Percentiles rank a stretch among this genome's conserved stretches.
Conservation (phyloP, 2,797 vertebrate genomes). For the Danionella dracula region DNA sequence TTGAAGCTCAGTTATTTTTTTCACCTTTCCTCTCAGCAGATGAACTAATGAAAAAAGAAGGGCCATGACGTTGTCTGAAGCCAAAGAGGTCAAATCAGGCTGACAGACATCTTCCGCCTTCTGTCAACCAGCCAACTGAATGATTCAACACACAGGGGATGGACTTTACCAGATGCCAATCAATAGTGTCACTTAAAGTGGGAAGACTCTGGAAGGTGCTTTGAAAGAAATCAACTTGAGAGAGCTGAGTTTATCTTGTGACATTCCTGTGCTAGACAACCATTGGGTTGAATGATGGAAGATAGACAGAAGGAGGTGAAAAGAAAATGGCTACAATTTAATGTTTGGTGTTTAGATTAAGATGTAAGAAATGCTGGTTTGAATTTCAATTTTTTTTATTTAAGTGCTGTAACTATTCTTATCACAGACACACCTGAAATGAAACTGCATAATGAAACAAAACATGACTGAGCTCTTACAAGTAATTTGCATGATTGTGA, state of each 20-base stretch:
- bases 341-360: no score
- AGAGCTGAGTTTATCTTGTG: constrained; percentile 24
- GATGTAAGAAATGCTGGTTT: no score
- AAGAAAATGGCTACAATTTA: no score
- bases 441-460: no score
- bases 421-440: no score
- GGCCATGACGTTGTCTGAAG: constrained; percentile 9
- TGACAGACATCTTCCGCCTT: constrained; percentile 11
- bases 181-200: constrained; percentile 46
- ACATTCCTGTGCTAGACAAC: constrained; percentile 22
- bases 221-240: constrained; percentile 28
- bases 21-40: background rate
- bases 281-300: background rate
- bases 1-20: background rate
- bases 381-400: no score
- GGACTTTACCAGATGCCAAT: constrained; percentile 32
- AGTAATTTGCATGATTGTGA: no score
- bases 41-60: constrained; percentile 16
- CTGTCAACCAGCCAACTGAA: constrained; percentile 20
- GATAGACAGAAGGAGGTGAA: background rate
- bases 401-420: no score
- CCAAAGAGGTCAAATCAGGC: constrained; percentile 26
- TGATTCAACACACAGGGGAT: constrained; percentile 36
- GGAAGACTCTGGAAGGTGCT: constrained; percentile 20
- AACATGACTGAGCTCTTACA: no score